Base-by-base conservation (phyloP, 2,888 invertebrate genomes). In the Synanthedon andrenaeformis region DNA sequence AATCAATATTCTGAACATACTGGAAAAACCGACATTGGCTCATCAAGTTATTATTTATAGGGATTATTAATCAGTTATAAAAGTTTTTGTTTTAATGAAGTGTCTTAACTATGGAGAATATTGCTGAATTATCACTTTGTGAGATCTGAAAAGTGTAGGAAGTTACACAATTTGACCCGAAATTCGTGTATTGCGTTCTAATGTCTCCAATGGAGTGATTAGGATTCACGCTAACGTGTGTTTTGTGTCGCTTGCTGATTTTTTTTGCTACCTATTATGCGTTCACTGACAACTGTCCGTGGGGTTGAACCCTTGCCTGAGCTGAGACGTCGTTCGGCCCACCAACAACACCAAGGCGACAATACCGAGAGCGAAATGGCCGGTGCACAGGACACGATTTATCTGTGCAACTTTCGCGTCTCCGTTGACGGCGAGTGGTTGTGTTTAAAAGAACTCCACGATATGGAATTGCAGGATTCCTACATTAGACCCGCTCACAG, bases 391-490 rank as follows among this genome's bases (percentile, higher is more conserved):
- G 97, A 98, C 79, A 98, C 97, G 55, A 97, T 98, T 70, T 98
- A 98, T 85, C 87, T 98, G 79, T 98, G 98, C 89, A 98, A 98
- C 81, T 98, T 98, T 82, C 94, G 98, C 55, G 98, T 98, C 5
- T 97, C 97, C 53, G 98, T 98, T 49, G 97, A 98, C 72, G 98
- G 98, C 57, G 98, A 98, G 79, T 98, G 98, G 98, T 89, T 98
- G 56, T 98, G 98, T 76, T 88, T 98, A 55, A 95, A 96, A 77
- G 97, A 98, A 79, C 88, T 98, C 57, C 95, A 96, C 68, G 97
- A 98, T 80, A 94, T 97, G 73, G 95, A 96, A 71, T 92, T 93
- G 89, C 93, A 93, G 66, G 93, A 93, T 63, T 89, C 93, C 57
- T 90, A 90, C 67, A 90, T 88, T 65, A 90, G 88, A 52, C 89